Percentiles rank a stretch among this genome's conserved stretches.
Evolutionary conservation across 2,888 invertebrate species (phyloP).

Genomic region (Protonemura montana): DNA sequence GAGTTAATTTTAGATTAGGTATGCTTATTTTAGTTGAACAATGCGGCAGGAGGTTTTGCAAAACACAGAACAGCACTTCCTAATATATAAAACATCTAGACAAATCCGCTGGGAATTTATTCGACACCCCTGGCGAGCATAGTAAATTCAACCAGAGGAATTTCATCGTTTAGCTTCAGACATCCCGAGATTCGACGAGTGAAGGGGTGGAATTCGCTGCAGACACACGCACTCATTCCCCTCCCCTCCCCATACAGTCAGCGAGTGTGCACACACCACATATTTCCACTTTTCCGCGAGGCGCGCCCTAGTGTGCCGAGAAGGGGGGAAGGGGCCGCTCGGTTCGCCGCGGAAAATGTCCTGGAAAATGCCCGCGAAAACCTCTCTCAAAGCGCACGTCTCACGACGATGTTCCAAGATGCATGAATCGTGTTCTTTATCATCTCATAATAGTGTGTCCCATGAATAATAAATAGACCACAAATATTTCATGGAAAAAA

Average conservation of each 20-base stretch:
- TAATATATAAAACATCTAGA: neutral
- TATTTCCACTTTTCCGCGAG: constrained; percentile 1
- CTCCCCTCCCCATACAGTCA: neutral
- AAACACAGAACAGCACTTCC: neutral
- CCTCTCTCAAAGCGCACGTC: neutral
- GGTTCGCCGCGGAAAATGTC: too few relatives aligned
- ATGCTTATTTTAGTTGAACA: neutral
- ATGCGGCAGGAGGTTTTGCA: neutral
- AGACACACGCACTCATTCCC: neutral
- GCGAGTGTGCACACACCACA: neutral
- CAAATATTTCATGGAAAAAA: constrained; percentile 9
- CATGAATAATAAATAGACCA: constrained; percentile 25
- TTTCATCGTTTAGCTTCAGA: constrained; percentile 35
- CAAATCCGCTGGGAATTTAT: neutral
- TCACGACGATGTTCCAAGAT: neutral
- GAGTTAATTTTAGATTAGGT: neutral
- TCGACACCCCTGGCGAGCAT: constrained; percentile 28
- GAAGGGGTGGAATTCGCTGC: constrained; percentile 30
- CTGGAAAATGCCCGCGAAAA: neutral
- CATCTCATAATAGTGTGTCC: constrained; percentile 22
- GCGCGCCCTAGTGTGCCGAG: neutral
- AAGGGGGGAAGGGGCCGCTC: too few relatives aligned
- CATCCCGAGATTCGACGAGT: constrained; percentile 36
- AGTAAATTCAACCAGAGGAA: constrained; percentile 5
- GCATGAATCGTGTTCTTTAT: constrained; percentile 17